Base-by-base conservation (phyloP, 2,113 vertebrate species). In the Pundamilia nyererei region DNA sequence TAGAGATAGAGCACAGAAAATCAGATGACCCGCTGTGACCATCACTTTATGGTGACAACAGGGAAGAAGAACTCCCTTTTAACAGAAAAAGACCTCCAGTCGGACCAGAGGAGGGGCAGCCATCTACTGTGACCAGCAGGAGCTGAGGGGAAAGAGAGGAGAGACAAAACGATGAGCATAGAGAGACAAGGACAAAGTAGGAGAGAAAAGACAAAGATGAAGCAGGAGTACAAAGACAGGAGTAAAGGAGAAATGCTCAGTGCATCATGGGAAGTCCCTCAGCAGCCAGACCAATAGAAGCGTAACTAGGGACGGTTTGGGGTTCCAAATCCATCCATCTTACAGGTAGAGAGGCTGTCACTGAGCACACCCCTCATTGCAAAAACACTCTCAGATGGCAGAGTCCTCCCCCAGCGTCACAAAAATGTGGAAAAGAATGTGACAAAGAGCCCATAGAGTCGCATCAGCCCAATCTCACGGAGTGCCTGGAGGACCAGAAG, bases 261-360 rank as follows among this genome's bases (percentile, higher is more conserved):
- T 75, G 70, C 70, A 75, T 49, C 42, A 47, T 31, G 70, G 70
- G 70, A 75, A 75, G 70, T 75, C 42, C 70, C 24, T 75, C 70
- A 12, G 70, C 70, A 77, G 26, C 45, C 70, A 49, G 15, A 29
- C 45, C 70, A 31, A 49, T 49, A 19, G 45, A 29, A 77, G 70
- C 6, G 4, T 13, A 49, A 49, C 26, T 77, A 49, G 26, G 24
- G 42, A 47, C 24, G 14, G 42, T 29, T 47, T 17, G 40, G 14
- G 21, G 5, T 42, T 26, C 6, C 38, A 42, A 21, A 68, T 14
- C 65, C 38, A 42, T 47, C 55, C 55, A 49, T 77, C 45, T 77
- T 49, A 29, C 5, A 72, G 40, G 40, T 29, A 75, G 1, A 47
- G 42, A 49, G 26, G 15, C 9, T 8, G 15, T 19, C 42, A 0